phyloP scores from a whole-genome alignment of 2,113 vertebrate species.

The Atlantisia rogersi region DNA sequence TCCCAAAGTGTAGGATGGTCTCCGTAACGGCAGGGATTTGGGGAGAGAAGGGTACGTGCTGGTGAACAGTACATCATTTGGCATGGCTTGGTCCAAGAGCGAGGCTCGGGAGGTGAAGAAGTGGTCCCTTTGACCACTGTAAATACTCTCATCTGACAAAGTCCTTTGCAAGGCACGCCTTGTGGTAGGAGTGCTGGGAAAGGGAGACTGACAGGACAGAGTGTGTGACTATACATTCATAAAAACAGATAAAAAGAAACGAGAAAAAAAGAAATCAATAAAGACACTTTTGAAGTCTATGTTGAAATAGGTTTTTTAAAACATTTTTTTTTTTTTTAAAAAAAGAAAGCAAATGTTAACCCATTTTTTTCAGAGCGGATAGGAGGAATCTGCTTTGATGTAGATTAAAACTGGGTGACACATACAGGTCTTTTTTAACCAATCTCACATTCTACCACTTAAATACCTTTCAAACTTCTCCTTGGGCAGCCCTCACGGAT shows the following conservation, averaged over 20 bases:
- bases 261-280: slow-evolving; percentile 30
- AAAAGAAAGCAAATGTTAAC: not conserved
- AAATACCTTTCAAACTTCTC: not conserved
- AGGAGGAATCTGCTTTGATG: not conserved
- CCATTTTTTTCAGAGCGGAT: not conserved
- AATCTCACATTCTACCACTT: not conserved
- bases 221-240: slow-evolving; percentile 67
- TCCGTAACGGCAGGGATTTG: slow-evolving; percentile 84
- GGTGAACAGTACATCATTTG: slow-evolving; percentile 91
- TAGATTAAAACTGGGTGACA: not conserved
- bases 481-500: not conserved
- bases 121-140: slow-evolving; percentile 90
- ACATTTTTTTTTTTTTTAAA: not conserved
- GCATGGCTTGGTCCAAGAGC: slow-evolving; percentile 85
- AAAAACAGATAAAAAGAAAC: slow-evolving; percentile 22
- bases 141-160: slow-evolving; percentile 95
- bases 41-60: slow-evolving; percentile 90
- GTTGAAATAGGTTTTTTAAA: not conserved
- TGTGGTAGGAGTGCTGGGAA: slow-evolving; percentile 81
- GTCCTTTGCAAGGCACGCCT: slow-evolving; percentile 91
- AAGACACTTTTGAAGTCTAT: not conserved
- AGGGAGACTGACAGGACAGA: slow-evolving; percentile 83
- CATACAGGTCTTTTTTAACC: not conserved
- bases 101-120: slow-evolving; percentile 79
- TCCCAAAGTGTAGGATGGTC: slow-evolving; percentile 90